Conservation (phyloP, 2,888 invertebrate species). For the Tipula lateralis region DNA sequence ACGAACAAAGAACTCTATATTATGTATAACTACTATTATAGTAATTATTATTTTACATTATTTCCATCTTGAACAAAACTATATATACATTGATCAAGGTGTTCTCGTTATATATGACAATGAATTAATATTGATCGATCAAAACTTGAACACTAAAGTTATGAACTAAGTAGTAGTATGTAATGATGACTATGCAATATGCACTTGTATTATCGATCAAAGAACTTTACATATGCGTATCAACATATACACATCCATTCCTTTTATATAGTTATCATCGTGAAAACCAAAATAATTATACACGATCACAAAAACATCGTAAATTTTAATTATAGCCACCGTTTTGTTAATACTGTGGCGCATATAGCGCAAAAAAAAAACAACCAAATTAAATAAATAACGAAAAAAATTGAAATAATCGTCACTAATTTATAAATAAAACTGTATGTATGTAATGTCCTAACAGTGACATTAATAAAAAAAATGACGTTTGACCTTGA, state of each 20-base stretch:
- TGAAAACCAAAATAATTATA: neutral
- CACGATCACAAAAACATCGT: neutral
- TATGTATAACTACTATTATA: neutral
- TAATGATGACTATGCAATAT: neutral
- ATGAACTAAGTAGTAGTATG: neutral
- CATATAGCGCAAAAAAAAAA: neutral
- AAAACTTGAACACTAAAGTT: neutral
- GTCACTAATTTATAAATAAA: constrained; percentile 1
- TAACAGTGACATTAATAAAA: neutral
- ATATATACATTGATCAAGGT: neutral
- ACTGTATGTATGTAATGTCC: neutral
- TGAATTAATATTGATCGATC: neutral
- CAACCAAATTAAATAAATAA: neutral
- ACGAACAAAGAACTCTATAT: neutral
- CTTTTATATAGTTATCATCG: neutral
- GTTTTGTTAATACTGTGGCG: neutral
- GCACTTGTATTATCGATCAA: neutral
- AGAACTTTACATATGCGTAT: too few species aligned
- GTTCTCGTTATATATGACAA: neutral
- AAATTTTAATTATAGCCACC: neutral
- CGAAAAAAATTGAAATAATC: neutral
- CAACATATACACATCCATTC: neutral
- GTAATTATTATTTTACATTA: neutral
- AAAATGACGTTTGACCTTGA: neutral
- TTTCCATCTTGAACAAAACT: neutral